Evolutionary conservation across 1,140 invertebrate species (phyloP), one percentile per base, ranked within the genome.

Genomic region (Argopecten irradians): DNA sequence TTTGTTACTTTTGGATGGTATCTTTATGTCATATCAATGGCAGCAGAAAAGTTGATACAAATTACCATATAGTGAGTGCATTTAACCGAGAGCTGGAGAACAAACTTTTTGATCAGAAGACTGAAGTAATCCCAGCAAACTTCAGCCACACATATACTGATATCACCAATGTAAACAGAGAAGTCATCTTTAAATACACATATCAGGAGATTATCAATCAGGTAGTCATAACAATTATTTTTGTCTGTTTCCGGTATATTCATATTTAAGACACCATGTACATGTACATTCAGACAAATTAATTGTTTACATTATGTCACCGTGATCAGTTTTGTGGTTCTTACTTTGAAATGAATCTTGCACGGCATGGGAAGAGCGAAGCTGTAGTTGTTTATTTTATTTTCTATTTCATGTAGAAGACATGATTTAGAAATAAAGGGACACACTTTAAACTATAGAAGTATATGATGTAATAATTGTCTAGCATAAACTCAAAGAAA

Each of bases 181-280:
- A 84, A 82, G 55, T 85, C 34, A 88, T 88, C 9, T 88, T 82
- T 82, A 34, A 88, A 41, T 86, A 86, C 28, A 35, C 41, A 13
- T 88, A 88, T 28, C 35, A 82, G 13, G 88, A 88, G 41, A 86
- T 83, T 33, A 86, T 82, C 14, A 88, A 88, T 86, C 28, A 82
- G 88, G 88, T 88, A 85, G 28, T 28, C 22, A 28, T 5, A 71
- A 55, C 43, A 55, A 11, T 2, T 19, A 11, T 55, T 7, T 22
- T 22, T 55, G 8, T 19, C 16, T 55, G 14, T 3, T 55, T 55
- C 3, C 22, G 16, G 14, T 55, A 3, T 55, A 55, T 19, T 19
- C n/a, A n/a, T n/a, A n/a, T n/a, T n/a, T n/a, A n/a, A n/a, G n/a
- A n/a, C n/a, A n/a, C n/a, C n/a, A n/a, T n/a, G n/a, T n/a, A n/a